These are phyloP conservation scores for Dryomyza anilis DNA, from an alignment of 2,888 invertebrate genomes.

Conservation along the genomic window DNA sequence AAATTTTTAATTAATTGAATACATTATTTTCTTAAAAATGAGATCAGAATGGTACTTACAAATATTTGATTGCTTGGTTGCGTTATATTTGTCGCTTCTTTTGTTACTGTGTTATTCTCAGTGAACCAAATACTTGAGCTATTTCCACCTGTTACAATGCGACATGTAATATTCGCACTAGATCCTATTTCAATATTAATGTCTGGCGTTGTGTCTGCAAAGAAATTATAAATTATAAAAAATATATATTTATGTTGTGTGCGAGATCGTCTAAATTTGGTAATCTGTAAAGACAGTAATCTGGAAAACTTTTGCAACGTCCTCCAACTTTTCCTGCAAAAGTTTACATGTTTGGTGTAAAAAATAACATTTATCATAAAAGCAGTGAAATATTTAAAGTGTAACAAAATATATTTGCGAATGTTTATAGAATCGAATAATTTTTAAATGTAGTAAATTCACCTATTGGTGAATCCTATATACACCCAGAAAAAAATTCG, in stretches of 20 bases:
- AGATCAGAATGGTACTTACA: slow-evolving; percentile 26
- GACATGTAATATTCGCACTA: slow-evolving; percentile 35
- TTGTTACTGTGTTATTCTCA: slow-evolving; percentile 27
- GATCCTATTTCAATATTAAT: slow-evolving; percentile 31
- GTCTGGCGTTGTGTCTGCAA: slow-evolving; percentile 7
- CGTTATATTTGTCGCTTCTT: slow-evolving; percentile 22
- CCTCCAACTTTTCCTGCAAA: no score
- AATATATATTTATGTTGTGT: background rate
- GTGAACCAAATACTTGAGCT: slow-evolving; percentile 36
- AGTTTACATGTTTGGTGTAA: no score
- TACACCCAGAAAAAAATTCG: no score
- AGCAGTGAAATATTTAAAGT: no score
- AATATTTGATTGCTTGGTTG: slow-evolving; percentile 31
- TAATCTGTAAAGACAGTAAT: no score
- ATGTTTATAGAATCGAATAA: no score
- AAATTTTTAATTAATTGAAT: background rate
- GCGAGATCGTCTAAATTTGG: no score
- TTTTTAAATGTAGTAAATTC: no score
- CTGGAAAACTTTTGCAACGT: no score
- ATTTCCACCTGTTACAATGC: slow-evolving; percentile 25
- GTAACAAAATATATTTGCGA: no score
- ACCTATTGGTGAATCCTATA: no score
- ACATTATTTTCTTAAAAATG: background rate
- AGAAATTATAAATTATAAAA: background rate
- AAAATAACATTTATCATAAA: no score